Evolutionary conservation across 2,888 invertebrate genomes (phyloP).

Genomic region (Rhagonycha fulva): DNA sequence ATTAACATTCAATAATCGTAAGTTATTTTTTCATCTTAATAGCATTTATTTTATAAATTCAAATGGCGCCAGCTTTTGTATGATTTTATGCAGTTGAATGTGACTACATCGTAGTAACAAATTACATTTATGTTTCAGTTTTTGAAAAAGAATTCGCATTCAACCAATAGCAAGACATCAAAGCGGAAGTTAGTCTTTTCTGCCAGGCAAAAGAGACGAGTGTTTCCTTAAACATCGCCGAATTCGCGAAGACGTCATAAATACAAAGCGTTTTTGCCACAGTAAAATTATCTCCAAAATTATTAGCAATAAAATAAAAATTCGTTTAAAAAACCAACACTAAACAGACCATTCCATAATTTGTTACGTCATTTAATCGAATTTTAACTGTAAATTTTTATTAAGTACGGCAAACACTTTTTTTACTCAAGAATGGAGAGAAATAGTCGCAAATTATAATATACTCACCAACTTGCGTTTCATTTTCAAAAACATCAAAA

Average conservation of each 20-base stretch:
- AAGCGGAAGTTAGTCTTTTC: conserved; percentile 40
- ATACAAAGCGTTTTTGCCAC: background rate
- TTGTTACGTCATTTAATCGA: conserved; percentile 24
- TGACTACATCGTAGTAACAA: conserved; percentile 20
- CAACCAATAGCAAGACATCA: conserved; percentile 35
- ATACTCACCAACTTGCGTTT: conserved; percentile 30
- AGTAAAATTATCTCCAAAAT: background rate
- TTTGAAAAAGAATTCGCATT: conserved; percentile 24
- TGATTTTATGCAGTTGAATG: conserved; percentile 20
- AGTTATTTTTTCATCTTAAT: conserved; percentile 6
- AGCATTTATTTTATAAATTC: conserved; percentile 10
- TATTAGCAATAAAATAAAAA: background rate
- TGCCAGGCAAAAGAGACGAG: conserved; percentile 39
- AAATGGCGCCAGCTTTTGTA: conserved; percentile 21
- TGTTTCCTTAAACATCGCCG: conserved; percentile 8
- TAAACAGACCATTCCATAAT: conserved; percentile 7
- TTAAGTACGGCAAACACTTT: conserved; percentile 26
- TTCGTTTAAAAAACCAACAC: background rate
- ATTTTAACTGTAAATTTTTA: conserved; percentile 34
- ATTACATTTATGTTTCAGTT: conserved; percentile 17
- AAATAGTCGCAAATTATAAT: conserved; percentile 29
- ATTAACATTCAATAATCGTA: background rate
- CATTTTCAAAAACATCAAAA: conserved; percentile 22
- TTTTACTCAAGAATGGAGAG: conserved; percentile 25
- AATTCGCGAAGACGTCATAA: background rate